These are phyloP conservation scores for Eumerus sabulonum DNA, from an alignment of 2,888 invertebrate genomes.

Conservation along the genomic window DNA sequence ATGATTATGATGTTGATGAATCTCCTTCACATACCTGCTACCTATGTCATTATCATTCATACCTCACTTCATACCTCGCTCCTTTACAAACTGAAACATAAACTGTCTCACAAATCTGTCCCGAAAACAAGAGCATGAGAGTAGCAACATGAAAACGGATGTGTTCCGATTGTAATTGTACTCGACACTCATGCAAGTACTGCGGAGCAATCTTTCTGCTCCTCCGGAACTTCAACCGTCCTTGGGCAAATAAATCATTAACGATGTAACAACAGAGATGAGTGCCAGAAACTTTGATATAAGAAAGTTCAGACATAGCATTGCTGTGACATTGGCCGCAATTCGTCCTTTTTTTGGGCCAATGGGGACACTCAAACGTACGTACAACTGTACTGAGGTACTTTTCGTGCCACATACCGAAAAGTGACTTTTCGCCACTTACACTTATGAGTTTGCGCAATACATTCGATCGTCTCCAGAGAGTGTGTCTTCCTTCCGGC, in stretches of 20 bases:
- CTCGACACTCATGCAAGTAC: too few relatives aligned
- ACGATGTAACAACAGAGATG: slow-evolving; percentile 17
- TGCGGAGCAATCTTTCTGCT: slow-evolving; percentile 15
- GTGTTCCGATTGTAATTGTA: too few relatives aligned
- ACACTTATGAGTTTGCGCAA: too few relatives aligned
- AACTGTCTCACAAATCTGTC: too few relatives aligned
- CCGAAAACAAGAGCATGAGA: too few relatives aligned
- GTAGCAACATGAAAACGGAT: too few relatives aligned
- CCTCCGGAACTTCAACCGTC: slow-evolving; percentile 22
- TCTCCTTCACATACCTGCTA: slow-evolving; percentile 1
- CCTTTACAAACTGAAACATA: too few relatives aligned
- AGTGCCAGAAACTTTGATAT: slow-evolving; percentile 32
- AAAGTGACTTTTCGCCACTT: too few relatives aligned
- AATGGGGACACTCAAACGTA: not conserved
- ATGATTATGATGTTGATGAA: not conserved
- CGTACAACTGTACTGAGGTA: not conserved
- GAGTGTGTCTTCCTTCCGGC: too few relatives aligned
- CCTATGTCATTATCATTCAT: slow-evolving; percentile 3
- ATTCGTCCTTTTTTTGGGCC: too few relatives aligned
- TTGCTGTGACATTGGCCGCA: not conserved
- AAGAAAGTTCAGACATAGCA: not conserved
- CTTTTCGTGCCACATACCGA: too few relatives aligned
- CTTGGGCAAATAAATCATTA: slow-evolving; percentile 26
- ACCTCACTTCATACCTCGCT: slow-evolving; percentile 1
- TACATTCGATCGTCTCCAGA: too few relatives aligned